Evolutionary conservation across 2,888 invertebrate genomes (phyloP), one percentile per base, ranked within the genome.

Genomic region (Drosophila flavopinicola): DNA sequence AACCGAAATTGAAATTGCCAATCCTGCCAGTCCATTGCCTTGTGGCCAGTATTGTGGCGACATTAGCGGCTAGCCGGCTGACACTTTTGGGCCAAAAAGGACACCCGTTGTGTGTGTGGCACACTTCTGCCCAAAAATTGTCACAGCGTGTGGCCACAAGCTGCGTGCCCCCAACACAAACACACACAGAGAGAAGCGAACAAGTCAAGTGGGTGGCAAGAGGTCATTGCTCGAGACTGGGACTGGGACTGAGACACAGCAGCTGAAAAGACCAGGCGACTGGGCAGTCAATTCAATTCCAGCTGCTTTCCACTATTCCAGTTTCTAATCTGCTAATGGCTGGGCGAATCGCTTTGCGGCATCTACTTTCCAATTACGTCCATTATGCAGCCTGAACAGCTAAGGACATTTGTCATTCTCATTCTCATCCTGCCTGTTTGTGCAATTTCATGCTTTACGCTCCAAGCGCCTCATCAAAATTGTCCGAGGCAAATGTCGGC

Each of bases 311-410:
- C 63, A 69, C 67, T 76, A 58, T 61, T 54, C 25, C 49, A 61
- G 64, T 57, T 78, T 72, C 47, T 66, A 83, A 83, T 87, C 86
- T 83, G 41, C 69, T 82, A 82, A 82, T 87, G 85, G 87, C 24
- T 51, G 33, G 32, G 54, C 37, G 64, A 64, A 73, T 79, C 63
- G 59, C 48, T 65, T 59, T 56, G 57, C 15, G 24, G 47, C 58
- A 64, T 38, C 72, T 60, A 30, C 58, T 59, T 72, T 66, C 76
- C 76, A 84, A 85, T 80, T 86, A 77, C 71, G 67, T 64, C 60
- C 61, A 65, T 60, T 65, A 77, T 70, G 60, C 49, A 33, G 35
- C 9, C 29, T 11, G 51, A 1, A 35, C 13, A 30, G 35, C 54
- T 7, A 23, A 39, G 47, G 57, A 63, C 67, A 57, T 59, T 64